Conservation (phyloP, 2,888 invertebrate genomes). For the Scaptomyza caliginosa region DNA sequence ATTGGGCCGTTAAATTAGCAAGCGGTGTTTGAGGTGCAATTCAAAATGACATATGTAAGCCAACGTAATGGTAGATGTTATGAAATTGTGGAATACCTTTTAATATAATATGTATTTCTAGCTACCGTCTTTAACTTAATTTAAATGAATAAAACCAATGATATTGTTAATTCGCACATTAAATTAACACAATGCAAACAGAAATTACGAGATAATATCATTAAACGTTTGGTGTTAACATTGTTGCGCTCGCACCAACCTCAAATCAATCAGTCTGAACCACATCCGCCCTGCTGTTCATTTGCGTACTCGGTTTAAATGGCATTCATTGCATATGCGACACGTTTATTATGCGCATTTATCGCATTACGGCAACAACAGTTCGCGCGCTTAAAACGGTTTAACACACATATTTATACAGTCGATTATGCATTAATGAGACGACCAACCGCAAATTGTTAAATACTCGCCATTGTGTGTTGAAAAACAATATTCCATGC, state of each 20-base stretch:
- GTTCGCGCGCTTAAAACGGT: conserved; percentile 40
- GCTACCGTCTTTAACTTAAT: no score
- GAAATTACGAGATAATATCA: neutral
- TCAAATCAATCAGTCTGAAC: conserved; percentile 32
- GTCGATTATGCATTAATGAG: conserved; percentile 61
- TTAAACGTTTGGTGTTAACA: conserved; percentile 8
- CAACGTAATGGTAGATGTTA: neutral
- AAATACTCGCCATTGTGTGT: conserved; percentile 20
- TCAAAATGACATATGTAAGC: conserved; percentile 8
- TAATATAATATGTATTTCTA: no score
- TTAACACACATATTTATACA: conserved; percentile 47
- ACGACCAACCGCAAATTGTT: conserved; percentile 52
- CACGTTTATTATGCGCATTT: conserved; percentile 58
- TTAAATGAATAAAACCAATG: no score
- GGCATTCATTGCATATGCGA: conserved; percentile 32
- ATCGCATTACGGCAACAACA: conserved; percentile 52
- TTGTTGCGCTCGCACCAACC: neutral
- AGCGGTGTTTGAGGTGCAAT: neutral
- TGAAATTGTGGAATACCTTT: neutral
- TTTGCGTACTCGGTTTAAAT: conserved; percentile 28
- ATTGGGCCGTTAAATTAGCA: conserved; percentile 29
- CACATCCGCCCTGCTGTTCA: conserved; percentile 19
- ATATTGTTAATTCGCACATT: neutral
- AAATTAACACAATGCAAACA: neutral
- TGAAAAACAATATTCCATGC: neutral